A percentile compares a stretch with the other conserved stretches of the same genome.
Evolutionary conservation across 2,113 vertebrate species (phyloP).

Genomic region (Sigmodon hispidus): DNA sequence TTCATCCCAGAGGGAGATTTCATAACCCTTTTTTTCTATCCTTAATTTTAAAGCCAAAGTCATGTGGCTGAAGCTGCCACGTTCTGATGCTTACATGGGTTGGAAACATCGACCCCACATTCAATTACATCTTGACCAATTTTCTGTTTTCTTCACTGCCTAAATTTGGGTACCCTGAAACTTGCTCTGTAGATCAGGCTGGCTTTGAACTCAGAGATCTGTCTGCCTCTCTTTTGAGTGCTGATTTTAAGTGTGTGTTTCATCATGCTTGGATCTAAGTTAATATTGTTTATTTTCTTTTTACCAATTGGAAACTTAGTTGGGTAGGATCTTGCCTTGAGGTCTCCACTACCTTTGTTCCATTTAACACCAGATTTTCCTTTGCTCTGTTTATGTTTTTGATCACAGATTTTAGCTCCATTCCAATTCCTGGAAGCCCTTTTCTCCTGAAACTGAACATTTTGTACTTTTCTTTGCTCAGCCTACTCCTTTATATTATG

Average conservation of each 20-base stretch:
- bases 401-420: neutral
- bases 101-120: neutral
- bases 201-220: neutral
- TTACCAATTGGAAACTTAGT: neutral
- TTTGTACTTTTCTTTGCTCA: neutral
- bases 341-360: neutral
- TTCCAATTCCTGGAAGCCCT: neutral
- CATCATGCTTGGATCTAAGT: neutral
- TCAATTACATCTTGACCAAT: neutral
- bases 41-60: neutral
- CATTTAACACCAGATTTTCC: neutral
- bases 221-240: neutral
- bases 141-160: neutral
- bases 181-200: neutral
- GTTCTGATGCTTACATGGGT: neutral
- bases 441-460: neutral
- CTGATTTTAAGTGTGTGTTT: neutral
- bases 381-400: neutral
- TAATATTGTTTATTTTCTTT: neutral
- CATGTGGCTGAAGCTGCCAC: neutral
- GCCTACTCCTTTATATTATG: neutral
- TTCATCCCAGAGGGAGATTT: neutral
- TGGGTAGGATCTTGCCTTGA: neutral
- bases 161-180: neutral
- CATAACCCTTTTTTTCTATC: neutral